A percentile compares a stretch with the other conserved stretches of the same genome.
phyloP scores from a whole-genome alignment of 23 tunicate species.

The Styela plicata region DNA sequence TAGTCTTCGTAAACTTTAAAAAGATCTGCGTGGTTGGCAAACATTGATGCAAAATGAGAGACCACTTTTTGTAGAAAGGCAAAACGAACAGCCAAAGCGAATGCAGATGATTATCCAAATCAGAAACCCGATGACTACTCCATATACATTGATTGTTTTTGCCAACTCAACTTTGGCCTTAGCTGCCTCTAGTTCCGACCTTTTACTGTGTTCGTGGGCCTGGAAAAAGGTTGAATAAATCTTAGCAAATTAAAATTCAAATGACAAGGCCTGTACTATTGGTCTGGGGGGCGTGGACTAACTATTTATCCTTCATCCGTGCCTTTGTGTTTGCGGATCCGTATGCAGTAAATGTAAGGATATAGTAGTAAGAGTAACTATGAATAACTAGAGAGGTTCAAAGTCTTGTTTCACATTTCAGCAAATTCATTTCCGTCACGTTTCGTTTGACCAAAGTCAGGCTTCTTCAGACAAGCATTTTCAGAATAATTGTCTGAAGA shows the following conservation, averaged over 20 bases:
- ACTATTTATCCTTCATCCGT: too few relatives aligned
- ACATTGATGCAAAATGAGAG: slow-evolving; percentile 10
- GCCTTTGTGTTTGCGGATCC: too few relatives aligned
- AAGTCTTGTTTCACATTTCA: too few relatives aligned
- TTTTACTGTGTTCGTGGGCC: not conserved
- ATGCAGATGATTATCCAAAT: slow-evolving; percentile 13
- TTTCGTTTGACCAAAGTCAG: too few relatives aligned
- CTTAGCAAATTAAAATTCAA: not conserved
- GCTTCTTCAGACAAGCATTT: too few relatives aligned
- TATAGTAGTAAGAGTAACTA: too few relatives aligned
- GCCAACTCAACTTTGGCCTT: not conserved
- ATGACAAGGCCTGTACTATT: too few relatives aligned
- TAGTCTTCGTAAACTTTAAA: not conserved
- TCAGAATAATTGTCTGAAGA: too few relatives aligned
- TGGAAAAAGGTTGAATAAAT: not conserved
- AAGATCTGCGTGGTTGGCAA: slow-evolving; percentile 4
- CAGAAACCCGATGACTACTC: slow-evolving; percentile 13
- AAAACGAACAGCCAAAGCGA: not conserved
- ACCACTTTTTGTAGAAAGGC: slow-evolving; percentile 11
- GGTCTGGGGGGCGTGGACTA: too few relatives aligned
- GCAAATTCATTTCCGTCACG: too few relatives aligned
- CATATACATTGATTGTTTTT: not conserved
- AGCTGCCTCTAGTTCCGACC: not conserved
- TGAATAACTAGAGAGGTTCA: too few relatives aligned
- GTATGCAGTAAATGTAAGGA: too few relatives aligned